Conservation (phyloP, 2,113 vertebrate species). For the Acrocephalus kingi region DNA sequence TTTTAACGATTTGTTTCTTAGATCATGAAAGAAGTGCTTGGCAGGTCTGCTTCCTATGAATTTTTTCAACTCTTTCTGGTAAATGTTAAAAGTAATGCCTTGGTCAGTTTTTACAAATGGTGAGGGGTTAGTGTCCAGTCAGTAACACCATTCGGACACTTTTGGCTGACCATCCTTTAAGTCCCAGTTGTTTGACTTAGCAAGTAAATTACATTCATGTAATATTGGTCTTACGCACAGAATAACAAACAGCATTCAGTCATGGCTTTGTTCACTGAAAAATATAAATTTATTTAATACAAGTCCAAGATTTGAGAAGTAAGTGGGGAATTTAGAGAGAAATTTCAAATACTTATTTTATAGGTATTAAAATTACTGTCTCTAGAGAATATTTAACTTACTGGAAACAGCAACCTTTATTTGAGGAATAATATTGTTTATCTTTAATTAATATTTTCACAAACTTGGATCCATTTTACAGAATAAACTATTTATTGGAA, state of each 20-base stretch:
- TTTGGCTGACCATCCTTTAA: neutral
- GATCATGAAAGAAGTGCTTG: neutral
- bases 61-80: neutral
- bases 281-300: neutral
- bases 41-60: neutral
- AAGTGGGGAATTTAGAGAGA: neutral
- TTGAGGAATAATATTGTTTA: neutral
- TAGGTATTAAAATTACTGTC: neutral
- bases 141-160: neutral
- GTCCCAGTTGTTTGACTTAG: neutral
- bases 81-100: neutral
- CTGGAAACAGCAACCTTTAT: neutral
- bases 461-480: neutral
- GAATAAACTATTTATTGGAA: neutral
- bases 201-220: neutral
- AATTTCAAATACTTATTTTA: neutral
- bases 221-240: neutral
- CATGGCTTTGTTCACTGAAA: neutral
- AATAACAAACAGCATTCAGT: neutral
- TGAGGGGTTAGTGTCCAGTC: neutral
- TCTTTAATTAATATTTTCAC: neutral
- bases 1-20: neutral
- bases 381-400: neutral
- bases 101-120: neutral
- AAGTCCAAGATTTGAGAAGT: neutral